phyloP scores from a whole-genome alignment of 2,888 invertebrate species.

The Incurvaria masculella region DNA sequence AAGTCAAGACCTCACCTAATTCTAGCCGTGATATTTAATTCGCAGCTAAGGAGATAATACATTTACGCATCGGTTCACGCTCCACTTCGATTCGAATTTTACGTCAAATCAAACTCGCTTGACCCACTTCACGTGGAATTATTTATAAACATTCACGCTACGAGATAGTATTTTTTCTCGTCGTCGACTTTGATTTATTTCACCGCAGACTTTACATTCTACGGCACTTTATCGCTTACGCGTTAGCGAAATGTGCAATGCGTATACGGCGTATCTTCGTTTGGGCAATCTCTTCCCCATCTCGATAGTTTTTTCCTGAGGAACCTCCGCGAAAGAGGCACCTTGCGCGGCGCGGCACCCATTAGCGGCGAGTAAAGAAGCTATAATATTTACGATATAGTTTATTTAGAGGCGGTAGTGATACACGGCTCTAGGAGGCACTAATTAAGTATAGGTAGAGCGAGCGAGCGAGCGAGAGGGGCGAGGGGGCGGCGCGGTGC shows the following conservation, averaged over 20 bases:
- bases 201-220: background rate
- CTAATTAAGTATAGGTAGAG: conserved; percentile 48
- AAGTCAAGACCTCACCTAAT: background rate
- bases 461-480: conserved; percentile 18
- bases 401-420: conserved; percentile 5
- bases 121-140: background rate
- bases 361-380: conserved; percentile 4
- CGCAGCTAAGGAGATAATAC: background rate
- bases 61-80: background rate
- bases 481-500: conserved; percentile 17
- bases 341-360: background rate
- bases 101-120: background rate
- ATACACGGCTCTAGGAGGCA: conserved; percentile 12
- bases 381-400: conserved; percentile 1
- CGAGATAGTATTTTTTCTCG: background rate
- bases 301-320: background rate
- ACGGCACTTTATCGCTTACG: background rate
- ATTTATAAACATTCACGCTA: background rate
- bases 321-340: background rate
- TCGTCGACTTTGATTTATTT: background rate
- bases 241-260: background rate
- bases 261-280: background rate
- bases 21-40: background rate
- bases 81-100: background rate
- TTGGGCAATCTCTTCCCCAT: background rate